Evolutionary conservation across 2,113 vertebrate genomes (phyloP).

Genomic region (Chionomys nivalis): DNA sequence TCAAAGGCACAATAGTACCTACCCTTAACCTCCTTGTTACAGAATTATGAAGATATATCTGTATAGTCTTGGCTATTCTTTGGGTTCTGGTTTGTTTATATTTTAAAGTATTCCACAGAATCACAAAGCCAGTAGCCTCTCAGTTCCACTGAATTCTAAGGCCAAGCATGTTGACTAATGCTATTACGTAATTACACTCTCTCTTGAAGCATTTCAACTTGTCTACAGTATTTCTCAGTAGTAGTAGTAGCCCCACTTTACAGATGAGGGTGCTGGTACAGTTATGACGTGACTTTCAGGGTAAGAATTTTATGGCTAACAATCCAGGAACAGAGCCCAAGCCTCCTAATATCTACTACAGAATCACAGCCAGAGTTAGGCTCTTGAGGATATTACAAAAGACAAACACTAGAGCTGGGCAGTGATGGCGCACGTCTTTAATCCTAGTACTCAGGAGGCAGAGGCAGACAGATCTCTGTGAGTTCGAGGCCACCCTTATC

Average conservation of each 20-base stretch:
- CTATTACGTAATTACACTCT: background rate
- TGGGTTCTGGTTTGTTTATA: background rate
- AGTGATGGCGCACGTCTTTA: too few species aligned
- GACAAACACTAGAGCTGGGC: background rate
- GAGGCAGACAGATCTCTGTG: too few species aligned
- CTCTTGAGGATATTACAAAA: background rate
- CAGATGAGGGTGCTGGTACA: background rate
- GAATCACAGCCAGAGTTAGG: conserved; percentile 20
- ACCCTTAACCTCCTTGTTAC: background rate
- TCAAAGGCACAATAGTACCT: background rate
- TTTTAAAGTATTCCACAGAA: background rate
- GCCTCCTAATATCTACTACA: conserved; percentile 30
- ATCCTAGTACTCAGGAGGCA: too few species aligned
- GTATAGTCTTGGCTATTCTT: background rate
- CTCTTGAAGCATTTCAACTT: conserved; percentile 42
- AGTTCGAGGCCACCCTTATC: too few species aligned
- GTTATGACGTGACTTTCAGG: conserved; percentile 20
- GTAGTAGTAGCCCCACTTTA: conserved; percentile 50
- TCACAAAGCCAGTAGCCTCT: background rate
- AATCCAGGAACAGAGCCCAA: conserved; percentile 51
- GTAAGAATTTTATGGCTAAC: conserved; percentile 39
- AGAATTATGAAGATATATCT: background rate
- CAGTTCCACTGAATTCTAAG: conserved; percentile 33
- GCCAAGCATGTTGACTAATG: background rate
- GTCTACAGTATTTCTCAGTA: background rate